A percentile compares a stretch with the other conserved stretches of the same genome.
Evolutionary conservation across 2,888 invertebrate species (phyloP).

Genomic region (Petrolisthes cinctipes): DNA sequence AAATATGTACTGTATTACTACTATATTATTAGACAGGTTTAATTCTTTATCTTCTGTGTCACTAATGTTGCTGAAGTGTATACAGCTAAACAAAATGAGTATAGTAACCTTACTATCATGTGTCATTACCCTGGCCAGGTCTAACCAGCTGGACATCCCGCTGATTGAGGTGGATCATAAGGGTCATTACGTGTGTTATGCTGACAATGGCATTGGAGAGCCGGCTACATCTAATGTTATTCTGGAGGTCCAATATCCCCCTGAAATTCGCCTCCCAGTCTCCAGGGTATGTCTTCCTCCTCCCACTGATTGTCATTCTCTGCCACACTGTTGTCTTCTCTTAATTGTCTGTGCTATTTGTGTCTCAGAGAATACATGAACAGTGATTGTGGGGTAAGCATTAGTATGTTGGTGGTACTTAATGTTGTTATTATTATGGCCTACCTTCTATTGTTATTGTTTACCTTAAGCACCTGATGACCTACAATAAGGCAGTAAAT

Average conservation of each 20-base stretch:
- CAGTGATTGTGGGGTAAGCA: too few species aligned
- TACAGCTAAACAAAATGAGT: too few species aligned
- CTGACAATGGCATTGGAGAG: constrained; percentile 60
- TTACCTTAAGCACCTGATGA: too few species aligned
- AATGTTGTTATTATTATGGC: too few species aligned
- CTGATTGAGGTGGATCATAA: constrained; percentile 39
- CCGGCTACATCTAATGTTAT: constrained; percentile 52
- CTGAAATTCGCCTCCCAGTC: neutral
- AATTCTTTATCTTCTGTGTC: neutral
- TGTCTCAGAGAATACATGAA: too few species aligned
- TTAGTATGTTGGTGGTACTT: too few species aligned
- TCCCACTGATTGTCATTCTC: too few species aligned
- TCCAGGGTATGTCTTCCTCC: constrained; percentile 18
- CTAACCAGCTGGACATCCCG: constrained; percentile 63
- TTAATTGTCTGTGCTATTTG: too few species aligned
- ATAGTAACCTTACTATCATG: neutral
- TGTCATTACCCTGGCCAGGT: constrained; percentile 20
- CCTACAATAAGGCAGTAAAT: too few species aligned
- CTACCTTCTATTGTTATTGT: too few species aligned
- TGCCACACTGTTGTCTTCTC: too few species aligned
- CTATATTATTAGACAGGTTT: neutral
- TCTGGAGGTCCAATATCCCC: constrained; percentile 53
- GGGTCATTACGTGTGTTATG: constrained; percentile 60
- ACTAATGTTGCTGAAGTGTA: neutral
- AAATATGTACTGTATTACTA: too few species aligned